A percentile compares a stretch with the other conserved stretches of the same genome.
phyloP scores from a whole-genome alignment of 2,113 vertebrate species.

The Chaenocephalus aceratus region DNA sequence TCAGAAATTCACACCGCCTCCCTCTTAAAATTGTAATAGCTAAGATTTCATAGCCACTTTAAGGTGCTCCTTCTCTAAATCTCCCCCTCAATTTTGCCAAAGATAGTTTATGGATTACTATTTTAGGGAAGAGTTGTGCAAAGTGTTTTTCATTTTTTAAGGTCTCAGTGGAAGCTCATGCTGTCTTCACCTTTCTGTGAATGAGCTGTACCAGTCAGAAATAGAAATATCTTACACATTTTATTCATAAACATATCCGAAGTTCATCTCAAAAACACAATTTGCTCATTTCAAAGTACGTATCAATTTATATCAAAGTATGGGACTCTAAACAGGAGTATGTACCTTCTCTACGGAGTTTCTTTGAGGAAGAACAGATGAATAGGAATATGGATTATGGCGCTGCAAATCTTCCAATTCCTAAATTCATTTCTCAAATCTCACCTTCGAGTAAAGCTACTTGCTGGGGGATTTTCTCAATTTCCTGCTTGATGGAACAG shows the following conservation, averaged over 20 bases:
- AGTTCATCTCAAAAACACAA: not conserved
- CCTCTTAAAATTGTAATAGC: not conserved
- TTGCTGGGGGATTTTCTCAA: constrained; percentile 81
- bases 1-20: not conserved
- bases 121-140: not conserved
- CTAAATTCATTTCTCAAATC: constrained; percentile 73
- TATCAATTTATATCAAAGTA: not conserved
- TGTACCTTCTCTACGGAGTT: constrained; percentile 54
- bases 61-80: not conserved
- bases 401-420: constrained; percentile 70
- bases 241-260: not conserved
- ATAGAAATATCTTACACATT: not conserved
- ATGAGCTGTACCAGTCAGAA: not conserved
- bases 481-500: constrained; percentile 84
- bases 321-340: constrained; percentile 28
- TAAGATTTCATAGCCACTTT: not conserved
- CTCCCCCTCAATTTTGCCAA: not conserved
- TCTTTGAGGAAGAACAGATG: constrained; percentile 57
- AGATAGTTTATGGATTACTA: not conserved
- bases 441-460: constrained; percentile 75
- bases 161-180: not conserved
- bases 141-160: not conserved
- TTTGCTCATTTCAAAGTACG: not conserved
- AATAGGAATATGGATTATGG: constrained; percentile 76
- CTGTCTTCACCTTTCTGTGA: not conserved